These are phyloP conservation scores for Eupithecia insigniata DNA, from an alignment of 2,888 invertebrate genomes.

Conservation along the genomic window DNA sequence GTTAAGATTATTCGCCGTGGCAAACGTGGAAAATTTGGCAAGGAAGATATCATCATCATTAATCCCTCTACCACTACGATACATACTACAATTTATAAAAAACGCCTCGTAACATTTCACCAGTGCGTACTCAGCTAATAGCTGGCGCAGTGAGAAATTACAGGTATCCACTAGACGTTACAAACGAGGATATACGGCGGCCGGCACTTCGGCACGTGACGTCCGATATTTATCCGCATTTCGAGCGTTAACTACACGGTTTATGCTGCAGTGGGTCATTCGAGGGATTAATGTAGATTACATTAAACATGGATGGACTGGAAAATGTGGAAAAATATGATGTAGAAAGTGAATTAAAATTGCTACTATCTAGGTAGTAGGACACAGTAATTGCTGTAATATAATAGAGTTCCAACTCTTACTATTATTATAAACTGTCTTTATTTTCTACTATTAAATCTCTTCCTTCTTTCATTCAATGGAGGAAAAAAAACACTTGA, in stretches of 20 bases:
- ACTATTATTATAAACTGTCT: not conserved
- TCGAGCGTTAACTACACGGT: conserved; percentile 34
- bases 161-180: conserved; percentile 51
- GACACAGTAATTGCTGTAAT: not conserved
- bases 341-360: not conserved
- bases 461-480: no score
- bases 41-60: not conserved
- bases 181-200: conserved; percentile 49
- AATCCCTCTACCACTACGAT: not conserved
- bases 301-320: conserved; percentile 10
- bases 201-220: conserved; percentile 35
- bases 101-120: not conserved
- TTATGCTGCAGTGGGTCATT: conserved; percentile 18
- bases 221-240: conserved; percentile 39
- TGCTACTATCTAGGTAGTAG: not conserved
- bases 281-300: conserved; percentile 6
- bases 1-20: not conserved
- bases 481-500: no score
- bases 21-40: not conserved
- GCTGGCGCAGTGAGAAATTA: conserved; percentile 49
- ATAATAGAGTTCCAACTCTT: not conserved
- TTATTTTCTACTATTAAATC: not conserved
- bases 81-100: not conserved
- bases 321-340: conserved; percentile 5
- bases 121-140: conserved; percentile 21